Conservation (phyloP, 2,888 invertebrate genomes). For the Aspidiotus destructor region DNA sequence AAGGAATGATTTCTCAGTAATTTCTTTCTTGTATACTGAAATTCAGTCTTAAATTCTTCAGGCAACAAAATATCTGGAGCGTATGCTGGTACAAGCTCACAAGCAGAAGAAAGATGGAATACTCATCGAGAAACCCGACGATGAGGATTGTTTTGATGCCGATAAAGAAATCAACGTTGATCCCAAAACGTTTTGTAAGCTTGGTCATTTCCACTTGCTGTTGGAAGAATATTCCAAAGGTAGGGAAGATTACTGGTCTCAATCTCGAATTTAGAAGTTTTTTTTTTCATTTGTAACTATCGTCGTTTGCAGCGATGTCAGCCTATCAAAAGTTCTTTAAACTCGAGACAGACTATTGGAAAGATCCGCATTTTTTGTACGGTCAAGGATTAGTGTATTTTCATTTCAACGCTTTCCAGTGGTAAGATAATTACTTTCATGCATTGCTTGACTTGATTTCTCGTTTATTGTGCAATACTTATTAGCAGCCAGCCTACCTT, state of each 20-base stretch:
- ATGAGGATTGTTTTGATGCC: constrained; percentile 41
- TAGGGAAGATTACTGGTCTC: constrained; percentile 42
- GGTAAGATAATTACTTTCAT: constrained; percentile 55
- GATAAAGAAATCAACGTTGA: constrained; percentile 66
- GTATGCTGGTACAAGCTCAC: constrained; percentile 72
- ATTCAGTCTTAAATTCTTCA: constrained; percentile 40
- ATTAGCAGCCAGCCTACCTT: too few species aligned
- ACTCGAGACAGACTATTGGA: constrained; percentile 71
- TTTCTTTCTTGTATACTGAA: background rate
- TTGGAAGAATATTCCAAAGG: constrained; percentile 92
- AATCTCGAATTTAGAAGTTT: background rate
- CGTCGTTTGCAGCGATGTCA: constrained; percentile 66
- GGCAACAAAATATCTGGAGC: constrained; percentile 75
- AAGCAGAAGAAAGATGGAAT: constrained; percentile 45
- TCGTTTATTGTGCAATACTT: too few species aligned
- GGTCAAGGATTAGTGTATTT: constrained; percentile 93
- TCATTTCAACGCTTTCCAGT: constrained; percentile 89
- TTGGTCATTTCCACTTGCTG: constrained; percentile 90
- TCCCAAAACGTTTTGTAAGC: constrained; percentile 83
- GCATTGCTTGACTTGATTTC: too few species aligned
- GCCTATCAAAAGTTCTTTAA: constrained; percentile 88
- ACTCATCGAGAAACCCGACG: constrained; percentile 38
- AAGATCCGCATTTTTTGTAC: constrained; percentile 82
- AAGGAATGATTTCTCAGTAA: background rate
- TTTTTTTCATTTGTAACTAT: background rate